Base-by-base conservation (phyloP, 2,888 invertebrate genomes). In the Drosophila prolongata region DNA sequence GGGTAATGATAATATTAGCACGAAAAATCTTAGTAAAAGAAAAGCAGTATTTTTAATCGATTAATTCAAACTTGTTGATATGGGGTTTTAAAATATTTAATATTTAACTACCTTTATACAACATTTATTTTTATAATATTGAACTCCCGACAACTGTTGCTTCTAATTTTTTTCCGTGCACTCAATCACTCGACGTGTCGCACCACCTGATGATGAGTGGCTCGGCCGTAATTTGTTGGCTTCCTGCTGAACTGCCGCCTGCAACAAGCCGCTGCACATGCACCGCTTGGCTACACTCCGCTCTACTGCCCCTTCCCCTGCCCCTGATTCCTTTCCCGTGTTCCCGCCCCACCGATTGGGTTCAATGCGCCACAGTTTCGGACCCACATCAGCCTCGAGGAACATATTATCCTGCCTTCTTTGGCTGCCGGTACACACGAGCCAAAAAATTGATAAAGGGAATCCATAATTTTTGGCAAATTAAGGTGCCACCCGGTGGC, bases 221-320 rank as follows among this genome's bases (percentile, higher is more conserved):
- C 53, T 42, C 24, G 66, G 61, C 68, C 66, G 78, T 82, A 84
- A 84, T 87, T 84, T 84, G 87, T 85, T 85, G 77, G 87, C 87
- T 86, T 83, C 81, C 66, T 70, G 71, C 47, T 30, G 30, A 30
- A 30, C 30, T 68, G 77, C 78, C 84, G 80, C 83, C 85, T 87
- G 83, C 83, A 87, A 87, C 83, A 84, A 85, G 88, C 83, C 85
- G 83, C 69, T 84, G 83, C 83, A 84, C 83, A 84, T 87, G 86
- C 79, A 76, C 70, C 79, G 87, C 87, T 76, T 87, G 79, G 87
- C 73, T 85, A 71, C 75, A 80, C 84, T 68, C 59, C 34, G 49
- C 11, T 49, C 56, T n/a, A 30, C 11, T n/a, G 9, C 42, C 52
- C 35, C 47, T 14, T 16, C 44, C 37, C 6, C 30, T 30, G 8